These are phyloP conservation scores for Paradoxurus hermaphroditus DNA, from an alignment of 2,113 vertebrate genomes.

Conservation along the genomic window DNA sequence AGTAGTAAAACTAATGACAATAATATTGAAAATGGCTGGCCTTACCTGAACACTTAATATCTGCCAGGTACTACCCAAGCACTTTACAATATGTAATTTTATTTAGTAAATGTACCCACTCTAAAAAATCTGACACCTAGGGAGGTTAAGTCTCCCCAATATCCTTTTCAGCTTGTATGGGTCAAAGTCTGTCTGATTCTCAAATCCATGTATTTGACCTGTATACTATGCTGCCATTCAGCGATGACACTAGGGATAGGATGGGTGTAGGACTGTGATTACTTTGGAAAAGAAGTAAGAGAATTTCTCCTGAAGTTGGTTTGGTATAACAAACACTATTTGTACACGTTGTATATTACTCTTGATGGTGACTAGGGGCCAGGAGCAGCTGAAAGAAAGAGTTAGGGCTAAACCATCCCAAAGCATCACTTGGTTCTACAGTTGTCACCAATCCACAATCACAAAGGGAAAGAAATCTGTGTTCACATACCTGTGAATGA, in stretches of 20 bases:
- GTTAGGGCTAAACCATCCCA: background rate
- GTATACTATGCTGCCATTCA: background rate
- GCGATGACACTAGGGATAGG: fast-evolving
- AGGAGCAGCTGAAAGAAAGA: background rate
- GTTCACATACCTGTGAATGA: background rate
- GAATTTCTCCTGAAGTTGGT: background rate
- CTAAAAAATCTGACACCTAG: background rate
- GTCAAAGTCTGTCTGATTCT: background rate
- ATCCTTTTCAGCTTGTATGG: background rate
- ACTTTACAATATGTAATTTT: background rate
- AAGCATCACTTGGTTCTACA: background rate
- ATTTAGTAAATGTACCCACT: no score
- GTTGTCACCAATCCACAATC: background rate
- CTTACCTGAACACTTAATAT: background rate
- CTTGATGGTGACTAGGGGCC: fast-evolving
- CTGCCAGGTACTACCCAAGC: background rate
- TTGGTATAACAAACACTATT: background rate
- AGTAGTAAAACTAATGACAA: background rate
- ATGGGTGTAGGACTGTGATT: background rate
- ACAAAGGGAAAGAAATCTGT: background rate
- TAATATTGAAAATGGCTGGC: background rate
- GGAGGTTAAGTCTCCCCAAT: background rate
- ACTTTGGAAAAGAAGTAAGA: background rate
- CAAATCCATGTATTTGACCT: background rate
- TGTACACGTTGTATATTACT: background rate